Base-by-base conservation (phyloP, 1,140 invertebrate genomes). In the Apocrypta bakeri region DNA sequence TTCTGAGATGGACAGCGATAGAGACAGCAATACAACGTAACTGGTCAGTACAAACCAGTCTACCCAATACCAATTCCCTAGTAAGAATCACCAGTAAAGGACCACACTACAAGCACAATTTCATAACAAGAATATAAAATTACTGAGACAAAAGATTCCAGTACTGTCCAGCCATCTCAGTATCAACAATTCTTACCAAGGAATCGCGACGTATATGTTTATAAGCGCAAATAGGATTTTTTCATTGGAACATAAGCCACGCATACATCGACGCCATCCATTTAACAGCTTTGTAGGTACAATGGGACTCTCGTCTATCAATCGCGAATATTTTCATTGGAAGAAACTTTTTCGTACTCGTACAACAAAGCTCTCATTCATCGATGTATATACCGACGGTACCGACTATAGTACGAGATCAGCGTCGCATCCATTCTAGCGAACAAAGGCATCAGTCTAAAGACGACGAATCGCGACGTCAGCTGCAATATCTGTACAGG, bases 251-350 rank as follows among this genome's bases (percentile, higher is more conserved):
- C 42, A 48, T 37, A 37, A 37, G 37, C 37, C 9, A 6, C 37
- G 37, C 42, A 48, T 12, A 48, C 12, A 48, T 48, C 42, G 24
- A 63, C 37, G 17, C 17, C 31, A 48, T 73, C 40, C 29, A n/a
- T 24, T 33, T 14, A 33, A 33, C 21, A 76, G 33, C 56, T 21
- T 11, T 21, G 1, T 8, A n/a, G 9, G 24, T 4, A 76, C 61
- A 76, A 76, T 76, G 56, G 1, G 9, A 37, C 29, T 21, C 63
- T 17, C 24, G 29, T 64, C 27, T 61, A 64, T n/a, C 25, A 64
- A 37, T 64, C 61, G 74, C 29, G 48, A 31, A 75, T 29, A 75
- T 29, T 75, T 75, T 31, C 56, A 48, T 33, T 75, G 29, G 73
- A 24, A 6, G 21, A 27, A 12, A 56, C 14, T 48, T 48, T 48